Evolutionary conservation across 2,113 vertebrate genomes (phyloP), one percentile per base, ranked within the genome.

Genomic region (Scatophagus argus): DNA sequence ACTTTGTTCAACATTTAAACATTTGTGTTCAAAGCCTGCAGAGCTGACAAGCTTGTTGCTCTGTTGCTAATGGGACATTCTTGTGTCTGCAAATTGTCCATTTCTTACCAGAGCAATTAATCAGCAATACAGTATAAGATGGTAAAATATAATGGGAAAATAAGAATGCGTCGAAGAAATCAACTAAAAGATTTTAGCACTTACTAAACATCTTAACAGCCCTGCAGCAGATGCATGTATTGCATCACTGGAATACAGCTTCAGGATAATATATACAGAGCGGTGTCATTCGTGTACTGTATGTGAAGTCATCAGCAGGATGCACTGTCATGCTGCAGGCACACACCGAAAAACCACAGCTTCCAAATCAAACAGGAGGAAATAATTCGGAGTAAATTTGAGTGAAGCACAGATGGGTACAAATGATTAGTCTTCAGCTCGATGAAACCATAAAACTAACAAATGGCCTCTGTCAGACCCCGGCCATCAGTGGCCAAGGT

Each of bases 361-460:
- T 9, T 63, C 43, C 71, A 77, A 67, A 70, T 68, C 41, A 64
- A 88, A 86, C 71, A 1, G 46, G 56, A n/a, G 29, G 56, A 75
- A 87, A 82, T 82, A 5, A 83, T 75, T 29, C 46, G 31, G 56
- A 72, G 64, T 77, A 55, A 82, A 85, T 86, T n/a, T 87, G 77
- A 74, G 38, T 7, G 46, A 76, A 58, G 64, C 43, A 9, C 71
- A 55, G 69, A 68, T 66, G 44, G 54, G 76, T 27, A 61, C 55
- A 60, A 90, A 89, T 86, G 70, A 92, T 87, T 67, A 77, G 12
- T 60, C n/a, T 69, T 82, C 65, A 8, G 0, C 36, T 47, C 32
- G 29, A 83, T 90, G 79, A 90, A 90, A 86, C 72, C 88, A 47
- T 91, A 85, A 91, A 93, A 49, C 61, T 87, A 69, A 90, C 72